These are phyloP conservation scores for Oceanodroma leucorhoa DNA, from an alignment of 2,797 vertebrate genomes.

Conservation along the genomic window DNA sequence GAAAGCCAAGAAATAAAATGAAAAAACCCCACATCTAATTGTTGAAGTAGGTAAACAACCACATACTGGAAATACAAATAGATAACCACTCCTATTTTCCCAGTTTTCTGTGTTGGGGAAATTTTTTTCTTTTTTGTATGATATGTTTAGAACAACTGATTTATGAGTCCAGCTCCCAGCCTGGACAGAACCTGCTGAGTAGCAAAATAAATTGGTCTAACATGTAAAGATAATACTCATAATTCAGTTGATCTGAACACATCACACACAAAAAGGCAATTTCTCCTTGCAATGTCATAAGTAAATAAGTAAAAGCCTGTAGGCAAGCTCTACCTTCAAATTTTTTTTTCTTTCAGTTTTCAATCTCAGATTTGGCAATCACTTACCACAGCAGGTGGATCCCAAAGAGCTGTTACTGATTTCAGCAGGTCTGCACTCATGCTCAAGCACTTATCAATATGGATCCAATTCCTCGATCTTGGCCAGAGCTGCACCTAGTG, in stretches of 20 bases:
- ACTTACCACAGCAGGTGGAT: not conserved
- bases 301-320: not conserved
- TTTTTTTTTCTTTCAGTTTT: not conserved
- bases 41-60: not conserved
- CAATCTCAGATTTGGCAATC: not conserved
- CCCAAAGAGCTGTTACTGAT: not conserved
- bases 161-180: not conserved
- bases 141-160: slow-evolving; percentile 37
- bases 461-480: not conserved
- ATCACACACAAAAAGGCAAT: not conserved
- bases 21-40: not conserved
- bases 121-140: not conserved
- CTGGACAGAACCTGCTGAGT: slow-evolving; percentile 17
- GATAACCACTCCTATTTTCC: not conserved
- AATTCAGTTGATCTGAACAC: slow-evolving; percentile 25
- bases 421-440: not conserved
- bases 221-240: slow-evolving; percentile 8
- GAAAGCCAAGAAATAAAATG: not conserved
- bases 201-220: slow-evolving; percentile 28
- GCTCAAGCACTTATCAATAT: not conserved
- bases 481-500: not conserved
- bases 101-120: not conserved
- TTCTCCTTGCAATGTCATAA: not conserved
- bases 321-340: not conserved
- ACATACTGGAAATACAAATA: not conserved